phyloP scores from a whole-genome alignment of 2,888 invertebrate genomes.

The Syrphus vitripennis region DNA sequence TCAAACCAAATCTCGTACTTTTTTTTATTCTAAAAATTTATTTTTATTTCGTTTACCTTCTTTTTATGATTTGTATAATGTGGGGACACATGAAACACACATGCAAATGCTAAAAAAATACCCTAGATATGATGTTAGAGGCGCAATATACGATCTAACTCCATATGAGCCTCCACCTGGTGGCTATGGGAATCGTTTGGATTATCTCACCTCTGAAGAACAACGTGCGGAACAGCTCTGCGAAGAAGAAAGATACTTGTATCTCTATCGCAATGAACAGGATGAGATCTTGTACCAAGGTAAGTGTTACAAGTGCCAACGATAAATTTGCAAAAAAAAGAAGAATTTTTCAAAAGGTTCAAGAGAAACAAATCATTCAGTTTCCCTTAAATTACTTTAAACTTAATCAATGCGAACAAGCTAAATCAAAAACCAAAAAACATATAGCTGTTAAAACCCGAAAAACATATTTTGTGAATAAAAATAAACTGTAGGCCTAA shows the following conservation, averaged over 20 bases:
- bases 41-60: slow-evolving; percentile 65
- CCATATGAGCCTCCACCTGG: slow-evolving; percentile 90
- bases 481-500: slow-evolving; percentile 62
- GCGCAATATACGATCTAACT: slow-evolving; percentile 92
- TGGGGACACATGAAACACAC: slow-evolving; percentile 70
- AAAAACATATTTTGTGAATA: slow-evolving; percentile 32
- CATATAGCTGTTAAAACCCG: not conserved
- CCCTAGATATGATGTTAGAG: slow-evolving; percentile 95
- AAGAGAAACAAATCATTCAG: slow-evolving; percentile 57
- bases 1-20: slow-evolving; percentile 7
- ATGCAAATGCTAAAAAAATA: slow-evolving; percentile 66
- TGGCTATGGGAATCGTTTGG: slow-evolving; percentile 84
- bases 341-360: slow-evolving; percentile 51
- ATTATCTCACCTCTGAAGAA: slow-evolving; percentile 87
- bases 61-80: slow-evolving; percentile 71
- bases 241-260: slow-evolving; percentile 97
- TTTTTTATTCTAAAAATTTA: slow-evolving; percentile 52
- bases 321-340: slow-evolving; percentile 24
- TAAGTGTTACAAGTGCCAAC: slow-evolving; percentile 79
- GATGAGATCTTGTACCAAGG: slow-evolving; percentile 96
- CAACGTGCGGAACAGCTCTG: slow-evolving; percentile 93
- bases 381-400: slow-evolving; percentile 62
- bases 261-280: slow-evolving; percentile 91
- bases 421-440: slow-evolving; percentile 11
- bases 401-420: slow-evolving; percentile 8